phyloP scores from a whole-genome alignment of 2,113 vertebrate species.

The Toxotes chatareus region DNA sequence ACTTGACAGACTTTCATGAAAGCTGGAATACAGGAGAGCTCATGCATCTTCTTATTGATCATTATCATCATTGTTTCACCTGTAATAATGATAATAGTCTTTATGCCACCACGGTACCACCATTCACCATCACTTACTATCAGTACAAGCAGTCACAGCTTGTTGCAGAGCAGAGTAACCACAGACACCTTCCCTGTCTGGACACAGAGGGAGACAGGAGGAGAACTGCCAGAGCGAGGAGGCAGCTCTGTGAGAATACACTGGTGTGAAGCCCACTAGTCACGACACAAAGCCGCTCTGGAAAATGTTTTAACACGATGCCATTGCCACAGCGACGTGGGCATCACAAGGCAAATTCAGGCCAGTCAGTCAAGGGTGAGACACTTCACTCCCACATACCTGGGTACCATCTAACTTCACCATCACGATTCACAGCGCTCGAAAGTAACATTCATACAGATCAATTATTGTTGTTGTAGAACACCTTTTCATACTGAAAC shows the following conservation, averaged over 20 bases:
- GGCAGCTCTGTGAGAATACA: conserved; percentile 42
- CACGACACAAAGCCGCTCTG: conserved; percentile 61
- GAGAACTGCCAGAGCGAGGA: conserved; percentile 42
- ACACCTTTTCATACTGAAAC: background rate
- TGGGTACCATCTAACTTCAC: conserved; percentile 25
- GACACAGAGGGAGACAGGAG: conserved; percentile 25
- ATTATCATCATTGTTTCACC: background rate
- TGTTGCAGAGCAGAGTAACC: conserved; percentile 6
- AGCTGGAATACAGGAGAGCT: background rate
- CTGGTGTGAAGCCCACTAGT: conserved; percentile 54
- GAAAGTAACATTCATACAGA: background rate
- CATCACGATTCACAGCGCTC: conserved; percentile 58
- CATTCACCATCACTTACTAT: background rate
- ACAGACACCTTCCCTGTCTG: conserved; percentile 45
- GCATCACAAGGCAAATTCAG: conserved; percentile 55
- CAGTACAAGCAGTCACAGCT: background rate
- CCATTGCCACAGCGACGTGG: conserved; percentile 44
- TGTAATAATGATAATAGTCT: background rate
- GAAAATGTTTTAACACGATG: conserved; percentile 39
- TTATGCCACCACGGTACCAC: background rate
- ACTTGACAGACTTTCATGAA: background rate
- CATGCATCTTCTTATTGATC: background rate
- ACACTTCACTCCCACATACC: conserved; percentile 65
- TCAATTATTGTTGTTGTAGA: background rate
- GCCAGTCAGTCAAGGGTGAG: conserved; percentile 63